Base-by-base conservation (phyloP, 2,113 vertebrate species). In the Copsychus sechellarum region DNA sequence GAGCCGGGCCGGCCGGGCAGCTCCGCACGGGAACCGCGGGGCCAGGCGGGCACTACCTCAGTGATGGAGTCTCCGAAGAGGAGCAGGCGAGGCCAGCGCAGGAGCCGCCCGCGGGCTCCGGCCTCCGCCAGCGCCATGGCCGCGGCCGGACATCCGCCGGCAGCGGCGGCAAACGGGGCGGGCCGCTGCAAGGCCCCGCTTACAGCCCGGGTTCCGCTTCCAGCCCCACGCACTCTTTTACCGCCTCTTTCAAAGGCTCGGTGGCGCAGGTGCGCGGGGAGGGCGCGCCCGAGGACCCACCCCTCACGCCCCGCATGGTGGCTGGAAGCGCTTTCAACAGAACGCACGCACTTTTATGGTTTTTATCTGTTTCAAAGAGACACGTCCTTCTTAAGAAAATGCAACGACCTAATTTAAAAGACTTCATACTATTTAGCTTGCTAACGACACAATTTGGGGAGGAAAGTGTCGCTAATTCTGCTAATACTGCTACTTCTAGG, bases 51-150 rank as follows among this genome's bases (percentile, higher is more conserved):
- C 56, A 17, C 42, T 97, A 99, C 99, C 99, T 99, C 98, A 6
- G 99, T 99, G 92, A 99, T 99, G 33, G 99, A 99, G 94, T 99
- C 99, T 9, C 99, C 99, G 79, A 99, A 99, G 38, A 99, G 98
- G 43, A 99, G 11, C 38, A 99, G 92, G 61, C 98, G 98, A 1
- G 99, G 99, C 98, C 98, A 99, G 6, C 18, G 15, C 51, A 97
- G 21, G 0, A 65, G 10, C 51, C 42, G 57, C 5, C 92, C 83
- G 8, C 93, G 3, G 0, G 6, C 36, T 0, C 33, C 33, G 1
- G 34, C 34, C 53, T 83, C 90, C 1, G 8, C 21, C 36, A 88
- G 43, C 28, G 89, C 92, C 93, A 91, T 94, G 90, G 66, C 86
- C 4, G 60, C 66, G 29, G 31, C 60, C 67, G 81, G 47, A 65